Conservation (phyloP, 2,797 vertebrate genomes). For the Erpetoichthys calabaricus region DNA sequence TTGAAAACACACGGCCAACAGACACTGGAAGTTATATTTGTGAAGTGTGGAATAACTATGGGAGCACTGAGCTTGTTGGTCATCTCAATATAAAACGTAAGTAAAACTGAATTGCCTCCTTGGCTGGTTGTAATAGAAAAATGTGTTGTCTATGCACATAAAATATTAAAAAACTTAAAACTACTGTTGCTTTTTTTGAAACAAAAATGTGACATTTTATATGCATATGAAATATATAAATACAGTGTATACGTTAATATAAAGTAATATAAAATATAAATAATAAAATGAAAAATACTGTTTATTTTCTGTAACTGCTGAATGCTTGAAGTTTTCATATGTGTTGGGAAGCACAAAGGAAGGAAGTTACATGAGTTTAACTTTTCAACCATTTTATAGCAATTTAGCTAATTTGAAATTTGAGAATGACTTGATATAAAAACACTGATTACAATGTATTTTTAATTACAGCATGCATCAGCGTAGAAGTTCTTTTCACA, state of each 20-base stretch:
- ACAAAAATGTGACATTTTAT: no score
- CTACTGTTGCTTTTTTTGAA: slow-evolving; percentile 10
- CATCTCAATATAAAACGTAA: slow-evolving; percentile 87
- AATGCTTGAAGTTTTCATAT: no score
- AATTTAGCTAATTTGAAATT: no score
- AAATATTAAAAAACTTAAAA: neutral
- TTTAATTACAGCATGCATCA: no score
- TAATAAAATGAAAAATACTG: slow-evolving; percentile 31
- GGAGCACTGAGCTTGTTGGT: slow-evolving; percentile 84
- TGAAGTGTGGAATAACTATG: slow-evolving; percentile 96
- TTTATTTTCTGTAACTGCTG: slow-evolving; percentile 12
- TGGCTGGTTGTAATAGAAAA: neutral
- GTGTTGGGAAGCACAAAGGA: no score
- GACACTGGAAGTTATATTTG: slow-evolving; percentile 89
- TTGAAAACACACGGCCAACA: slow-evolving; percentile 71
- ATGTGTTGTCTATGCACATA: neutral
- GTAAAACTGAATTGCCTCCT: slow-evolving; percentile 25
- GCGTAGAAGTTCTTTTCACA: no score
- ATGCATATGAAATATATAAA: no score
- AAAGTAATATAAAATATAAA: slow-evolving; percentile 26
- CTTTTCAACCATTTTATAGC: no score
- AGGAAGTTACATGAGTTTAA: no score
- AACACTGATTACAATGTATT: no score
- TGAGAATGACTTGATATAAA: no score
- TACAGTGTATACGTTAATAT: neutral